Evolutionary conservation across 2,113 vertebrate species (phyloP).

Genomic region (Alexandromys fortis): DNA sequence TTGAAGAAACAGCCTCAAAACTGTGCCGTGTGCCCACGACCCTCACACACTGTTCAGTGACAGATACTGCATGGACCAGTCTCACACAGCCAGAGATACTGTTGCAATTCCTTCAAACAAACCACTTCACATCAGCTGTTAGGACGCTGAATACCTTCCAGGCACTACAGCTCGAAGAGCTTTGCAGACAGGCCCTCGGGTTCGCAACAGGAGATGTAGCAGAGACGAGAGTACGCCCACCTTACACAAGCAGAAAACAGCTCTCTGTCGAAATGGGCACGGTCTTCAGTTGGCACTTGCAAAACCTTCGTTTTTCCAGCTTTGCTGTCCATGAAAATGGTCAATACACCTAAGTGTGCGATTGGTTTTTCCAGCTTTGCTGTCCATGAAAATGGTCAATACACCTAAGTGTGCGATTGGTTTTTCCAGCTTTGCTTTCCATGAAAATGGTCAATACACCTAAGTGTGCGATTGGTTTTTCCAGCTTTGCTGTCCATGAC

Average conservation of each 20-base stretch:
- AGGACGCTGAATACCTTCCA: not conserved
- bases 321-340: not conserved
- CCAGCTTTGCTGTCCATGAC: not conserved
- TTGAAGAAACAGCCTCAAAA: constrained; percentile 25
- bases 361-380: not conserved
- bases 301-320: not conserved
- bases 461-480: not conserved
- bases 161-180: not conserved
- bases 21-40: not conserved
- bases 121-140: not conserved
- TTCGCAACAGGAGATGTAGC: not conserved
- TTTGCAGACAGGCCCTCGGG: not conserved
- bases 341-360: not conserved
- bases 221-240: not conserved
- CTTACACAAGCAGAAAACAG: not conserved
- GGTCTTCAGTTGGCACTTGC: not conserved
- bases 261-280: rapidly evolving
- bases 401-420: not conserved
- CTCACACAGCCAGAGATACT: not conserved
- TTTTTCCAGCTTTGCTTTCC: not conserved
- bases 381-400: not conserved
- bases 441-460: not conserved
- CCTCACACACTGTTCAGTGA: not conserved
- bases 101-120: not conserved
- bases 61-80: not conserved